Evolutionary conservation across 2,113 vertebrate genomes (phyloP), one percentile per base, ranked within the genome.

Genomic region (Delphinus delphis): DNA sequence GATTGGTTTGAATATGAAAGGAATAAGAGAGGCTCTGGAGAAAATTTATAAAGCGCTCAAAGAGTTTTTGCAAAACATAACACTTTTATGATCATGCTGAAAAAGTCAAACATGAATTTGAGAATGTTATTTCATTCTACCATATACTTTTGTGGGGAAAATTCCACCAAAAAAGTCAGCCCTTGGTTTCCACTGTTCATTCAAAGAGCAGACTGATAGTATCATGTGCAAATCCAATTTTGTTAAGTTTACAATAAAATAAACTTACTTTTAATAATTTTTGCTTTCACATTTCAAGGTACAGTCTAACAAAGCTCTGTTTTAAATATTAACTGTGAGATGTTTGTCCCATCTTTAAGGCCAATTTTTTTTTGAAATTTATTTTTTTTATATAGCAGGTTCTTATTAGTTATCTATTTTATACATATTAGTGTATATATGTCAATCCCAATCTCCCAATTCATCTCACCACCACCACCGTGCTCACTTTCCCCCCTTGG

Each of bases 1-100:
- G 83, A 93, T 92, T 5, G 0, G 92, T 67, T 73, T 93, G 76
- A 95, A 86, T 92, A 96, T 82, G 92, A 96, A 96, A 96, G 88
- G 90, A 62, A 63, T 44, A 80, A 84, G 83, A 95, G 92, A 79
- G 23, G 68, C 84, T 88, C 90, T 96, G 55, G 38, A 96, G 89
- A 96, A 97, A 92, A 92, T 41, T 87, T 90, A 92, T 74, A 79
- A 91, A 87, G 84, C 31, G 70, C 65, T 96, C 87, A 70, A 68
- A 95, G 90, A 88, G 18, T 50, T 92, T 88, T 74, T 88, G 62
- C 31, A 67, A 55, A 96, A 96, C 95, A 93, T 44, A 67, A 65
- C 38, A 63, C 91, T 95, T 95, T 95, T 92, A 89, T 89, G 83
- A 84, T 96, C 67, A 31, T 47, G 25, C 73, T 83, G 87, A 92